These are phyloP conservation scores for Chloroceryle amazona DNA, from an alignment of 2,797 vertebrate genomes.

Conservation along the genomic window DNA sequence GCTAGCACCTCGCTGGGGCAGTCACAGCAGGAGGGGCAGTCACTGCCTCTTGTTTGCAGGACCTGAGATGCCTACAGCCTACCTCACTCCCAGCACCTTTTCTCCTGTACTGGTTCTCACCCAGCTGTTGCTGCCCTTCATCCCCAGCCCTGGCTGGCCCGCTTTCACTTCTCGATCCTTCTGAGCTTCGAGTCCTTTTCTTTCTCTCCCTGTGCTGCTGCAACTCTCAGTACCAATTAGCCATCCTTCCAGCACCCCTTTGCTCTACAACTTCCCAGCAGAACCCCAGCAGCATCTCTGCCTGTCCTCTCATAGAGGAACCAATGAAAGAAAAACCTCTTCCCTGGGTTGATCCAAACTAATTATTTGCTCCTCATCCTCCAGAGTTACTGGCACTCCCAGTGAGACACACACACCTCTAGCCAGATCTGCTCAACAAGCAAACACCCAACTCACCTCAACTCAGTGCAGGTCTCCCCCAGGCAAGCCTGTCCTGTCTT, in stretches of 20 bases:
- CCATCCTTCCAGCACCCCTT: neutral
- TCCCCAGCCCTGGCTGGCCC: neutral
- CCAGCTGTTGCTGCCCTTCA: neutral
- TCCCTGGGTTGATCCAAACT: neutral
- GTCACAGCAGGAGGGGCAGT: neutral
- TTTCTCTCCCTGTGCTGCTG: neutral
- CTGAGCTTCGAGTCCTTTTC: neutral
- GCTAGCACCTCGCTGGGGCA: neutral
- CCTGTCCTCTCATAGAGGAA: neutral
- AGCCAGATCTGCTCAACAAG: neutral
- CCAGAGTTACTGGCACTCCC: fast-evolving
- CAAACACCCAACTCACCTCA: constrained; percentile 27
- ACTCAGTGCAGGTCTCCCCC: neutral
- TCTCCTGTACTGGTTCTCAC: neutral
- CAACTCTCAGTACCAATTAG: neutral
- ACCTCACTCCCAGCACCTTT: neutral
- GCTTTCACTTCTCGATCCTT: neutral
- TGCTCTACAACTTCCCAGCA: neutral
- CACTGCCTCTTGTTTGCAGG: neutral
- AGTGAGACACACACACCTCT: neutral
- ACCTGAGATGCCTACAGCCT: neutral
- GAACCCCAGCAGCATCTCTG: neutral
- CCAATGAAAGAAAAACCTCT: neutral
- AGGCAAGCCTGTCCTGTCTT: neutral
- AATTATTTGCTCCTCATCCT: neutral